Conservation (phyloP, 2,888 invertebrate genomes). For the Ferdinandea cuprea region DNA sequence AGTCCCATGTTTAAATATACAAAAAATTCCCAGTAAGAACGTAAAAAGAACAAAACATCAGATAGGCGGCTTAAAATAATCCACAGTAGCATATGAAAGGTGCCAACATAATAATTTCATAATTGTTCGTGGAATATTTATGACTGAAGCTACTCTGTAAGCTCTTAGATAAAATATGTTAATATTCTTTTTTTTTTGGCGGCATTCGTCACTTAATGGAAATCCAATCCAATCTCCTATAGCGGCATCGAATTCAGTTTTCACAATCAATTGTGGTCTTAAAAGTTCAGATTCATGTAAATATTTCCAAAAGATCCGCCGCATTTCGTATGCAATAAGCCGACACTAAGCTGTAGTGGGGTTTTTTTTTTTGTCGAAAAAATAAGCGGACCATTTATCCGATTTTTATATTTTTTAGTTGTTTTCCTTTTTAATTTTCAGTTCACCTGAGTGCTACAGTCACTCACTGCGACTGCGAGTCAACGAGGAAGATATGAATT, state of each 20-base stretch:
- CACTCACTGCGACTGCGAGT: background rate
- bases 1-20: constrained; percentile 52
- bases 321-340: constrained; percentile 51
- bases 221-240: background rate
- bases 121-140: constrained; percentile 62
- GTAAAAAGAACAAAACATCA: constrained; percentile 20
- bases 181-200: too few species aligned
- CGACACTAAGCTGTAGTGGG: constrained; percentile 62
- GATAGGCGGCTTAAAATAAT: constrained; percentile 50
- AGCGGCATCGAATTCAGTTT: background rate
- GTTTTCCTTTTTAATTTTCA: background rate
- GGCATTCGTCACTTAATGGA: constrained; percentile 56
- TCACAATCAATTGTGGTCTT: constrained; percentile 55
- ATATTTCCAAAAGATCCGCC: constrained; percentile 28
- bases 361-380: constrained; percentile 10
- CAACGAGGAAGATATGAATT: constrained; percentile 34
- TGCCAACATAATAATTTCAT: constrained; percentile 66
- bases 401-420: background rate
- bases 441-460: constrained; percentile 28
- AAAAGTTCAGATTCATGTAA: constrained; percentile 42
- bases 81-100: constrained; percentile 66
- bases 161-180: constrained; percentile 50
- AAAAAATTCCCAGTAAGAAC: constrained; percentile 23
- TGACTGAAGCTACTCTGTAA: constrained; percentile 36
- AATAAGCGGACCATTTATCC: constrained; percentile 11